Conservation (phyloP, 2,888 invertebrate genomes). For the Lycophotia porphyrea region DNA sequence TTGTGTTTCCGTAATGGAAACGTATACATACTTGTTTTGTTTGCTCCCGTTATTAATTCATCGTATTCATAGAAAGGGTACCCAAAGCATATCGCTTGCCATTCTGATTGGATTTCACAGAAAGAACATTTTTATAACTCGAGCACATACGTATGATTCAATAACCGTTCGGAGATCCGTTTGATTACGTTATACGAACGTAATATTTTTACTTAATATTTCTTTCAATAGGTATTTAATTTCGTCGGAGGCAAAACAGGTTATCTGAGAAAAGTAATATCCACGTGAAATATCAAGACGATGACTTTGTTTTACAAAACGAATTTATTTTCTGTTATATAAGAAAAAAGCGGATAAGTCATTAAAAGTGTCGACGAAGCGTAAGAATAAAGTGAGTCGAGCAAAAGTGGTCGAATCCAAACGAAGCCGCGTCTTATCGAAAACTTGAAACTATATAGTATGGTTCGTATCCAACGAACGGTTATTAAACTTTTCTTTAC, state of each 20-base stretch:
- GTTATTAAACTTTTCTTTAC: slow-evolving; percentile 86
- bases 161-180: slow-evolving; percentile 68
- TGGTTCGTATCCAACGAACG: slow-evolving; percentile 79
- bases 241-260: slow-evolving; percentile 47
- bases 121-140: slow-evolving; percentile 73
- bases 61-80: slow-evolving; percentile 78
- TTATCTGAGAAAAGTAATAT: slow-evolving; percentile 53
- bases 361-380: slow-evolving; percentile 88
- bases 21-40: slow-evolving; percentile 76
- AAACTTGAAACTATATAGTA: slow-evolving; percentile 85
- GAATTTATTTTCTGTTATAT: slow-evolving; percentile 75
- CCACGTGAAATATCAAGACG: slow-evolving; percentile 53
- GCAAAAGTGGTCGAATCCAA: slow-evolving; percentile 84
- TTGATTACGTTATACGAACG: slow-evolving; percentile 65
- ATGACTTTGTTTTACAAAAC: slow-evolving; percentile 69
- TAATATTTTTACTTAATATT: too few species aligned
- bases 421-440: slow-evolving; percentile 80
- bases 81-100: slow-evolving; percentile 74
- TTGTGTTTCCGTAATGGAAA: slow-evolving; percentile 78
- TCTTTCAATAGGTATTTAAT: slow-evolving; percentile 62
- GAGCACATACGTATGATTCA: slow-evolving; percentile 66
- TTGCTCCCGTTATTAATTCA: slow-evolving; percentile 82
- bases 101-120: slow-evolving; percentile 84
- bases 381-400: slow-evolving; percentile 82
- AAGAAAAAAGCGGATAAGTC: slow-evolving; percentile 85